Percentiles rank a stretch among this genome's conserved stretches.
phyloP scores from a whole-genome alignment of 2,113 vertebrate species.

The Mustela lutreola region DNA sequence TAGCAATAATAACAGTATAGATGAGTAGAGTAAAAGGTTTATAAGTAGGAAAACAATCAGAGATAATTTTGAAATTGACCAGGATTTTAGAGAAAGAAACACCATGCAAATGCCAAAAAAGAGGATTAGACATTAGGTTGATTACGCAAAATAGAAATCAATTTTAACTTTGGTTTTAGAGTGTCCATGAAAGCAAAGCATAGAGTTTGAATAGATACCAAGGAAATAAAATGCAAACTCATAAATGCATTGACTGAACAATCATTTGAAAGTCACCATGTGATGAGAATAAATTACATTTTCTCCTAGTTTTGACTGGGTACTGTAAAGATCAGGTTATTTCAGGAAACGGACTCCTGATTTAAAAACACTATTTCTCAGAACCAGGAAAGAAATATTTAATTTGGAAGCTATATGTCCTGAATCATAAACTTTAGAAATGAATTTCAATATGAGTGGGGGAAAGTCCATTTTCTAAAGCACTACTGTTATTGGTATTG shows the following conservation, averaged over 20 bases:
- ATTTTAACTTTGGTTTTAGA: constrained; percentile 24
- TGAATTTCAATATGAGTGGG: background rate
- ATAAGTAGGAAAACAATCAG: background rate
- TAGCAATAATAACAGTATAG: background rate
- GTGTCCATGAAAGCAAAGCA: background rate
- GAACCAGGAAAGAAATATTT: background rate
- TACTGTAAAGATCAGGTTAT: background rate
- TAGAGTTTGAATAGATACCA: background rate
- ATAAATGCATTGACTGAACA: background rate
- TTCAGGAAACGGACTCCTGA: background rate
- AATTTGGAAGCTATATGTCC: background rate
- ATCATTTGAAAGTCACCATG: background rate
- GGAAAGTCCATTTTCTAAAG: background rate
- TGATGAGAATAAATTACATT: constrained; percentile 34
- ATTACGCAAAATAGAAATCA: background rate
- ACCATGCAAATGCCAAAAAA: background rate
- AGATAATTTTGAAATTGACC: background rate
- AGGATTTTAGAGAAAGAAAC: background rate
- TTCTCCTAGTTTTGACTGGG: background rate
- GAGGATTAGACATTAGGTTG: background rate
- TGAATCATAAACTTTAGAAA: background rate
- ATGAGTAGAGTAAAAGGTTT: background rate
- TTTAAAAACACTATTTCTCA: background rate
- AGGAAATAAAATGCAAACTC: background rate
- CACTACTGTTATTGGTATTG: background rate